A percentile compares a stretch with the other conserved stretches of the same genome.
Evolutionary conservation across 2,888 invertebrate genomes (phyloP).

Genomic region (Nephrotoma appendiculata): DNA sequence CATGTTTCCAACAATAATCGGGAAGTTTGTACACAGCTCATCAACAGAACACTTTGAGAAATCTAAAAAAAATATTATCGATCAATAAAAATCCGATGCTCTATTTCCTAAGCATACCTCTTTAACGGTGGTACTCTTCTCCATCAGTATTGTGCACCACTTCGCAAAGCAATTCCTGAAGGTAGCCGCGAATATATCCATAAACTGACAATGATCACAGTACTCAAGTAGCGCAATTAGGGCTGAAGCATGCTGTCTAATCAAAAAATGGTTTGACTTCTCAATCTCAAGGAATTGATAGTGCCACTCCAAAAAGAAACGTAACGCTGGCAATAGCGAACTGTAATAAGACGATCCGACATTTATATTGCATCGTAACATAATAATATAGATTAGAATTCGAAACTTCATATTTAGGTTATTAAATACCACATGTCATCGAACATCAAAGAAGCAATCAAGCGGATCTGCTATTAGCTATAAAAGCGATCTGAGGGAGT

Average conservation of each 20-base stretch:
- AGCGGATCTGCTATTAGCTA: neutral
- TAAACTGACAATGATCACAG: slow-evolving; percentile 14
- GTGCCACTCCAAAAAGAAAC: slow-evolving; percentile 31
- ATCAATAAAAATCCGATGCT: slow-evolving; percentile 2
- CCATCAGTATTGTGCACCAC: slow-evolving; percentile 23
- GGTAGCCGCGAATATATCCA: slow-evolving; percentile 17
- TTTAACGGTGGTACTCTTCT: slow-evolving; percentile 21
- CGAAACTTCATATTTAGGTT: neutral
- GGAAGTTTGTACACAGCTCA: slow-evolving; percentile 19
- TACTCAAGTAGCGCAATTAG: slow-evolving; percentile 23
- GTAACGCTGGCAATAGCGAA: slow-evolving; percentile 26
- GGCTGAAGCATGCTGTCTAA: slow-evolving; percentile 31
- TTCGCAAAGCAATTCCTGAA: slow-evolving; percentile 27
- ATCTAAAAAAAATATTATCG: slow-evolving; percentile 19
- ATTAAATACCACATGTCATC: neutral
- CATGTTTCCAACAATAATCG: neutral
- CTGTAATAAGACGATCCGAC: slow-evolving; percentile 16
- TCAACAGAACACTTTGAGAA: slow-evolving; percentile 26
- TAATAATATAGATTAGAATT: neutral
- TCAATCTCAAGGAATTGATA: slow-evolving; percentile 27
- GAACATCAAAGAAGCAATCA: neutral
- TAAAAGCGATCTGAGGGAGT: neutral
- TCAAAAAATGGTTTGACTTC: slow-evolving; percentile 25
- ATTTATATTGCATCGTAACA: neutral
- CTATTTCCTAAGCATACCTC: slow-evolving; percentile 19